These are phyloP conservation scores for Craterocephalus amniculus DNA, from an alignment of 2,797 vertebrate genomes.

Conservation along the genomic window DNA sequence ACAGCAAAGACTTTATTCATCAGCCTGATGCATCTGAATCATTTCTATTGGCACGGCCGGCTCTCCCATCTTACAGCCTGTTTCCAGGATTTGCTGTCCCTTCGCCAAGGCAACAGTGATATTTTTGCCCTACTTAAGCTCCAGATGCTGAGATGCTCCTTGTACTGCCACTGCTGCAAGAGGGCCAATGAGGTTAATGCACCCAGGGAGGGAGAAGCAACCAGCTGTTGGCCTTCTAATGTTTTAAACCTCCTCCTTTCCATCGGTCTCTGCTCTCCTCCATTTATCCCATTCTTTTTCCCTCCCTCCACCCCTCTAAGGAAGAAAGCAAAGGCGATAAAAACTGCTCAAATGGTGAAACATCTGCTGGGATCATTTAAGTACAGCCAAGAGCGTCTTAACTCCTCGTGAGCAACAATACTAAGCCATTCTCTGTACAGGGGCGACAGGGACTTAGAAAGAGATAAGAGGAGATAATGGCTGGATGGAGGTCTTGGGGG, in stretches of 20 bases:
- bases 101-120: conserved; percentile 82
- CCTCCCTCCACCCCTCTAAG: conserved; percentile 55
- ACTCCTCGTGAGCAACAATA: conserved; percentile 74
- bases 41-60: conserved; percentile 40
- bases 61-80: conserved; percentile 83
- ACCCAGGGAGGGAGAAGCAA: conserved; percentile 93
- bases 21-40: conserved; percentile 24
- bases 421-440: conserved; percentile 67
- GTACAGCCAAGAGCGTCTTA: conserved; percentile 75
- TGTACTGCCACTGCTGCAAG: conserved; percentile 87
- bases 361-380: conserved; percentile 79
- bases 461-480: conserved; percentile 82
- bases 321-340: conserved; percentile 68
- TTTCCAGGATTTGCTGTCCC: conserved; percentile 80
- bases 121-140: conserved; percentile 87
- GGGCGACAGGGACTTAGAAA: conserved; percentile 70
- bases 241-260: conserved; percentile 85
- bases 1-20: conserved; percentile 13
- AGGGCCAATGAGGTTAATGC: conserved; percentile 95
- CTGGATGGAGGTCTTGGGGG: conserved; percentile 66
- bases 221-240: conserved; percentile 96
- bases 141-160: conserved; percentile 93
- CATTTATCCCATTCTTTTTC: conserved; percentile 58
- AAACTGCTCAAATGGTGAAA: conserved; percentile 72
- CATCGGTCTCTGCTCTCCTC: conserved; percentile 56